Conservation (phyloP, 2,797 vertebrate species). For the Falco concolor region DNA sequence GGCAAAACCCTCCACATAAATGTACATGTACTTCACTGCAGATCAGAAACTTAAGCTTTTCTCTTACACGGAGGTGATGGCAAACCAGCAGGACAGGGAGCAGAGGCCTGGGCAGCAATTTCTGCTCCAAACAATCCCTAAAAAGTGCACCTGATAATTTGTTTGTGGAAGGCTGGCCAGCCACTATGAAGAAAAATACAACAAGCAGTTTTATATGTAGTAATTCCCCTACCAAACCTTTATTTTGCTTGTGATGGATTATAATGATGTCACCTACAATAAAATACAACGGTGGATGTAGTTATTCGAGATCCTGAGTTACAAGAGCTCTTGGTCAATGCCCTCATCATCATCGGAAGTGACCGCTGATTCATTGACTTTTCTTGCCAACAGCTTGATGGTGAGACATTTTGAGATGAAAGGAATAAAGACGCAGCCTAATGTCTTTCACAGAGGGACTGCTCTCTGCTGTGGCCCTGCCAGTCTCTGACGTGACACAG, state of each 20-base stretch:
- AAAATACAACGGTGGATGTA: background rate
- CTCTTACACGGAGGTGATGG: rapidly evolving
- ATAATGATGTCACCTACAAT: background rate
- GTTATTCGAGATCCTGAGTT: background rate
- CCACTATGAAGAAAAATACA: background rate
- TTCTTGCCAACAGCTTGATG: background rate
- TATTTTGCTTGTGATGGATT: background rate
- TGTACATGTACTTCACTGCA: background rate
- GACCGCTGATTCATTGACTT: background rate
- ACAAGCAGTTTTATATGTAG: background rate
- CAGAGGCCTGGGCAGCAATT: background rate
- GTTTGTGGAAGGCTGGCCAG: background rate
- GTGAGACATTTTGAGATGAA: background rate
- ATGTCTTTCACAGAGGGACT: background rate
- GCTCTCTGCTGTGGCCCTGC: background rate
- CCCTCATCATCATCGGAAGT: background rate
- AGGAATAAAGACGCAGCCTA: background rate
- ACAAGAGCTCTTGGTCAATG: background rate
- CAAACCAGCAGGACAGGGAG: background rate
- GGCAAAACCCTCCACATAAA: background rate
- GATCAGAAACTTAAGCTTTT: background rate
- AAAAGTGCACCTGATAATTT: background rate
- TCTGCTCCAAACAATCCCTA: background rate
- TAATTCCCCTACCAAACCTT: background rate
- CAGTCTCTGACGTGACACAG: background rate